Conservation (phyloP, 2,113 vertebrate genomes). For the Verasper variegatus region DNA sequence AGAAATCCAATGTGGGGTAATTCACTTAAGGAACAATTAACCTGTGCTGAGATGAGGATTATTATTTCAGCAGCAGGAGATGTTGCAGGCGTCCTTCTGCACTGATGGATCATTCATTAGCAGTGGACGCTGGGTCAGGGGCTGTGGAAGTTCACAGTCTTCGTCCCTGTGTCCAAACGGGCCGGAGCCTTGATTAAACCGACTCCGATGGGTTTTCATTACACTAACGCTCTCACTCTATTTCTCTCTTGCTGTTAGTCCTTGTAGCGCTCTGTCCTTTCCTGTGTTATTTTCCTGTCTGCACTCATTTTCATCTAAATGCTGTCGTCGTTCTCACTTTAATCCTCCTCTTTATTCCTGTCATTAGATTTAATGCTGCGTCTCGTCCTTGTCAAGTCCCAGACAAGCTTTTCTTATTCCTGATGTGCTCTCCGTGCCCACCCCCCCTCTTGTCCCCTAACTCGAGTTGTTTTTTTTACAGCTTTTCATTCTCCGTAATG, state of each 20-base stretch:
- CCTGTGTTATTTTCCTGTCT: background rate
- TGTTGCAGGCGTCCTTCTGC: conserved; percentile 36
- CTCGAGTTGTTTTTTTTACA: background rate
- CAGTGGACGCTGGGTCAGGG: conserved; percentile 25
- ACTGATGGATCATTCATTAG: conserved; percentile 48
- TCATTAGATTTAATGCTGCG: conserved; percentile 43
- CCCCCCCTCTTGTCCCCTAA: background rate
- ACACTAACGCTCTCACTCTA: background rate
- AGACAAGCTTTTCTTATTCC: conserved; percentile 29
- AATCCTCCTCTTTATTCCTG: conserved; percentile 9
- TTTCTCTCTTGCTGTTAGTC: too few relatives aligned
- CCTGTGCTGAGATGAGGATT: conserved; percentile 29
- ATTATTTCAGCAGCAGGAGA: conserved; percentile 22
- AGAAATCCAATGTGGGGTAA: conserved; percentile 29
- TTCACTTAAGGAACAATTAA: conserved; percentile 36
- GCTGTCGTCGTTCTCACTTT: background rate
- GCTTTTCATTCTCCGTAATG: background rate
- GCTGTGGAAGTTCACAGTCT: conserved; percentile 14
- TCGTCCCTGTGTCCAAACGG: conserved; percentile 17
- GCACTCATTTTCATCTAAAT: conserved; percentile 18
- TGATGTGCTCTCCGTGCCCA: background rate
- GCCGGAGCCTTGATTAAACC: conserved; percentile 30
- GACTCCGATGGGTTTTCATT: background rate
- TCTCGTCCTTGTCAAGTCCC: conserved; percentile 35
- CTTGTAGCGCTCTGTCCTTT: conserved; percentile 24